phyloP scores from a whole-genome alignment of 2,888 invertebrate species.

The Dicyrtoma fusca region DNA sequence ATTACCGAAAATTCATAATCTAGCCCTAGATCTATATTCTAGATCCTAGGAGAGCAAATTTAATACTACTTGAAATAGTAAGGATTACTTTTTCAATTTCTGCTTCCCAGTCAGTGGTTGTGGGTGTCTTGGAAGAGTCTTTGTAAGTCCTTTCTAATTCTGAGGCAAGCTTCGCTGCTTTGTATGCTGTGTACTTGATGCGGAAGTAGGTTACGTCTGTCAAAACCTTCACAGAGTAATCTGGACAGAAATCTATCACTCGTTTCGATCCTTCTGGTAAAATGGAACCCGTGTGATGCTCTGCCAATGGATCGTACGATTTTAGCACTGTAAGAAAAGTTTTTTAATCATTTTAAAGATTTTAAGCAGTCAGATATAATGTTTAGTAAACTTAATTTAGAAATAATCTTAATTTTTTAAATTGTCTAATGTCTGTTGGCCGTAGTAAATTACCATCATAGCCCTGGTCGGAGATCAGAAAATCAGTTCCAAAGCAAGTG shows the following conservation, averaged over 20 bases:
- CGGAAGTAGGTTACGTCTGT: slow-evolving; percentile 84
- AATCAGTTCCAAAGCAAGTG: slow-evolving; percentile 87
- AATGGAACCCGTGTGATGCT: slow-evolving; percentile 26
- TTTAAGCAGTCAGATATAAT: too few species aligned
- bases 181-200: slow-evolving; percentile 80
- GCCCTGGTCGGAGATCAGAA: slow-evolving; percentile 37
- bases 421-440: too few species aligned
- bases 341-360: too few species aligned
- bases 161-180: slow-evolving; percentile 87
- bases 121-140: slow-evolving; percentile 61
- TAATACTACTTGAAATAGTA: too few species aligned
- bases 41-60: too few species aligned
- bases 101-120: slow-evolving; percentile 77
- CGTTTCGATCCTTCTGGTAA: slow-evolving; percentile 21
- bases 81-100: slow-evolving; percentile 64
- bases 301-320: slow-evolving; percentile 25
- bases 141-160: slow-evolving; percentile 76
- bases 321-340: too few species aligned
- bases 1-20: too few species aligned
- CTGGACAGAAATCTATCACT: slow-evolving; percentile 82
- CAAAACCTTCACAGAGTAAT: slow-evolving; percentile 85
- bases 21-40: too few species aligned
- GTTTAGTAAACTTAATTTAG: too few species aligned
- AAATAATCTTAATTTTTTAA: too few species aligned
- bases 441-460: slow-evolving; percentile 1